These are phyloP conservation scores for Pygoscelis antarcticus DNA, from an alignment of 2,113 vertebrate genomes.

Conservation along the genomic window DNA sequence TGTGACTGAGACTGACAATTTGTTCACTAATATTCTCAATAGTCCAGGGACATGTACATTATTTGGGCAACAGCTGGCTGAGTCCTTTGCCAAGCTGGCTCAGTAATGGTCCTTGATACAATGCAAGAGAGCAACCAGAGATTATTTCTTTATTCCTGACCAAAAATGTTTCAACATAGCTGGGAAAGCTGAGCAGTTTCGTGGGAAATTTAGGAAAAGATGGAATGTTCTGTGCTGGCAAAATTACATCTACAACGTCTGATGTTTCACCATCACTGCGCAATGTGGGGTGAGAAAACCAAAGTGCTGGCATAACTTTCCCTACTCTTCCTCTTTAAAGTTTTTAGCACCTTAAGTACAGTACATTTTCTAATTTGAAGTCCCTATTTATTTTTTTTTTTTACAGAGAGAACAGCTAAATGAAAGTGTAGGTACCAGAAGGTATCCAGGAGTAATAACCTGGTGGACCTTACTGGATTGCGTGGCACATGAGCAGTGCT, in stretches of 20 bases:
- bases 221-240: not conserved
- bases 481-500: accelerated
- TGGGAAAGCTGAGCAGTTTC: not conserved
- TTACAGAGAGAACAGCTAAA: not conserved
- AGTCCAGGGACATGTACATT: not conserved
- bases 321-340: not conserved
- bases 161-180: not conserved
- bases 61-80: not conserved
- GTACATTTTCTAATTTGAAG: not conserved
- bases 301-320: not conserved
- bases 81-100: not conserved
- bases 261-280: not conserved
- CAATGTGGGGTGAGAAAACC: not conserved
- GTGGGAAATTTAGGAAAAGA: not conserved
- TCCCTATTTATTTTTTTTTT: not conserved
- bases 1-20: not conserved
- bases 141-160: not conserved
- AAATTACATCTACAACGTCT: not conserved
- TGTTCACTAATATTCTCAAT: not conserved
- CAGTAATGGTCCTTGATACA: not conserved
- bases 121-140: not conserved
- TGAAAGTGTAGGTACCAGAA: not conserved
- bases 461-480: not conserved
- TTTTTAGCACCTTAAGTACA: not conserved
- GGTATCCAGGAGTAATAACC: not conserved